These are phyloP conservation scores for Hymenopus coronatus DNA, from an alignment of 2,888 invertebrate species.

Conservation along the genomic window DNA sequence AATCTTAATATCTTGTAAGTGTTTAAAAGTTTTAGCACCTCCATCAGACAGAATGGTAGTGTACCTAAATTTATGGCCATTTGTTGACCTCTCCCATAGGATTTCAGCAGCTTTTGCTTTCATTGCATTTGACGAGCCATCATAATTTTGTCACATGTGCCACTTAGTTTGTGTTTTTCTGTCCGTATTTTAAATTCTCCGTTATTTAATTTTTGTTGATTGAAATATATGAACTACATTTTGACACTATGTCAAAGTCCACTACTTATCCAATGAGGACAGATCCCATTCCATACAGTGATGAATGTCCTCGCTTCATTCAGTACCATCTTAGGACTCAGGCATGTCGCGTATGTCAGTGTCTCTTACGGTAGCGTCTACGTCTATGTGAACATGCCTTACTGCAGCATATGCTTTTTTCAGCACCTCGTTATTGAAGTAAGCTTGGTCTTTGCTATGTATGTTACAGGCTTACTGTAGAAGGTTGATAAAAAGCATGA, in stretches of 20 bases:
- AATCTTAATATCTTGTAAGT: background rate
- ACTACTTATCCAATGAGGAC: too few relatives aligned
- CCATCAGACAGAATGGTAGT: conserved; percentile 19
- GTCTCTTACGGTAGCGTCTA: background rate
- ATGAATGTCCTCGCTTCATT: conserved; percentile 23
- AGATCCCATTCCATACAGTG: conserved; percentile 20
- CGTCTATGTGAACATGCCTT: background rate
- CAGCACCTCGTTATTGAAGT: background rate
- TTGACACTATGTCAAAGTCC: conserved; percentile 24
- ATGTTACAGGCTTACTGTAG: too few relatives aligned
- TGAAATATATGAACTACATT: background rate
- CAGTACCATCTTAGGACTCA: conserved; percentile 29
- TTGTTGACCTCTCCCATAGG: conserved; percentile 10
- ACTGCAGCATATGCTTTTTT: background rate
- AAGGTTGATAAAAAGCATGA: too few relatives aligned
- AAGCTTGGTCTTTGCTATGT: too few relatives aligned
- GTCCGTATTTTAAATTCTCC: background rate
- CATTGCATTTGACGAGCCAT: conserved; percentile 22
- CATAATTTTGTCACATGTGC: conserved; percentile 23
- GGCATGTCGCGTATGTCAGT: conserved; percentile 19
- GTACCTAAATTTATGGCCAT: background rate
- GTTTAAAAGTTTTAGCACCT: conserved; percentile 20
- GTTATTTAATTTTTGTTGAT: background rate
- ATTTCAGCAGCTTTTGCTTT: conserved; percentile 21
- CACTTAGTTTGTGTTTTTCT: conserved; percentile 4